phyloP scores from a whole-genome alignment of 2,888 invertebrate species.

The Calliopum simillimum region DNA sequence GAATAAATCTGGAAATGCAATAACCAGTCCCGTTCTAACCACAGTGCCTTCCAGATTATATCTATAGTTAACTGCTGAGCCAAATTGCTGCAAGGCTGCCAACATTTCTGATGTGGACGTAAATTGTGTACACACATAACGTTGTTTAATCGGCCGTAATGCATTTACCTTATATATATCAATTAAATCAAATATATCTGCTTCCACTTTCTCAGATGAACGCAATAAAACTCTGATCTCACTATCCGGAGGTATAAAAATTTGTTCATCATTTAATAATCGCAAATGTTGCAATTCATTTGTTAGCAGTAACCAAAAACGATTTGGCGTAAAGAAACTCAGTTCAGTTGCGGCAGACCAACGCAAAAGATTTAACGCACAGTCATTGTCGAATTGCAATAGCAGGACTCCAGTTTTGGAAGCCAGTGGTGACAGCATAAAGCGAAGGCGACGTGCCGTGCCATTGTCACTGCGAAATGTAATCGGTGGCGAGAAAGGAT shows the following conservation, averaged over 20 bases:
- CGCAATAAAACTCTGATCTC: conserved; percentile 56
- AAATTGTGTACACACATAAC: conserved; percentile 42
- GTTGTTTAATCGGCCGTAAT: conserved; percentile 51
- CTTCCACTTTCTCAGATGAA: neutral
- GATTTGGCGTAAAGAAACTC: conserved; percentile 62
- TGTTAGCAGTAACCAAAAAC: conserved; percentile 60
- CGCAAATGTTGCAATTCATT: conserved; percentile 44
- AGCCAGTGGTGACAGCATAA: conserved; percentile 48
- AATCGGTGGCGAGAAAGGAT: conserved; percentile 50
- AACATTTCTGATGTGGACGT: conserved; percentile 45
- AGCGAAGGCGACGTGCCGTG: conserved; percentile 46
- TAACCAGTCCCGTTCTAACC: conserved; percentile 62
- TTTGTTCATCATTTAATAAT: conserved; percentile 48
- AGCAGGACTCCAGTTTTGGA: conserved; percentile 61
- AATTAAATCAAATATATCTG: conserved; percentile 46
- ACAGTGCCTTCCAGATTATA: conserved; percentile 61
- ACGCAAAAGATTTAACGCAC: conserved; percentile 55
- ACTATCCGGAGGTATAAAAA: conserved; percentile 61
- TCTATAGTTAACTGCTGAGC: conserved; percentile 58
- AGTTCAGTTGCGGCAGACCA: conserved; percentile 57
- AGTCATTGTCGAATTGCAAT: conserved; percentile 52
- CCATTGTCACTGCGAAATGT: conserved; percentile 50
- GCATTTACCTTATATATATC: conserved; percentile 62
- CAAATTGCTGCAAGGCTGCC: conserved; percentile 51
- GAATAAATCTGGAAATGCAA: conserved; percentile 65